Evolutionary conservation across 2,797 vertebrate species (phyloP).

Genomic region (Pseudomugil tenellus): DNA sequence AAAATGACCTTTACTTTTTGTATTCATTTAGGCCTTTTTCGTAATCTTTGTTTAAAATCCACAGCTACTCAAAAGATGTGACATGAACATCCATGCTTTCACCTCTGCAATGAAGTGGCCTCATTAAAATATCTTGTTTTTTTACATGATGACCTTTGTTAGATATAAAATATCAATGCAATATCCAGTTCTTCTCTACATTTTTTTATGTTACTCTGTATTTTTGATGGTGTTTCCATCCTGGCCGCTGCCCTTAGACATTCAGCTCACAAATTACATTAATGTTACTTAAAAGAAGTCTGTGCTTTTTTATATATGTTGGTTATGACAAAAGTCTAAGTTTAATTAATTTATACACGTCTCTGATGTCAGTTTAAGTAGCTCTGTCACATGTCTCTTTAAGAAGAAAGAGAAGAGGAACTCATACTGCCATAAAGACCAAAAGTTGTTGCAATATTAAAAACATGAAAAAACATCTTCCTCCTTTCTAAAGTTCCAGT

Average conservation of each 20-base stretch:
- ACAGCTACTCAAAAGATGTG: not conserved
- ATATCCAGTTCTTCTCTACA: not conserved
- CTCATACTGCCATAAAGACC: not conserved
- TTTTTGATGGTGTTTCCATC: not conserved
- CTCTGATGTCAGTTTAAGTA: not conserved
- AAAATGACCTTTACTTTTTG: too few species aligned
- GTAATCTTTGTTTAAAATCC: not conserved
- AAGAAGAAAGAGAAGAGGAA: not conserved
- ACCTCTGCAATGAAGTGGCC: too few species aligned
- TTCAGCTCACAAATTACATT: too few species aligned
- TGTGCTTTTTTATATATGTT: too few species aligned
- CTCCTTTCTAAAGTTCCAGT: constrained; percentile 74
- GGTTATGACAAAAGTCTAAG: not conserved
- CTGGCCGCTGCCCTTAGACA: too few species aligned
- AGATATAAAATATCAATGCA: too few species aligned
- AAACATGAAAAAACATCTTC: constrained; percentile 26
- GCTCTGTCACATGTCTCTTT: not conserved
- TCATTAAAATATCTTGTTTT: not conserved
- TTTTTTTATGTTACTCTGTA: not conserved
- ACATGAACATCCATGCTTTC: too few species aligned
- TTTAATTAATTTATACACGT: too few species aligned
- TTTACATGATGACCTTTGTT: not conserved
- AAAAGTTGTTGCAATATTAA: not conserved
- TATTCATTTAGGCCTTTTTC: too few species aligned
- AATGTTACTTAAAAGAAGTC: too few species aligned